phyloP scores from a whole-genome alignment of 2,113 vertebrate genomes.

The Erpornis zantholeuca region DNA sequence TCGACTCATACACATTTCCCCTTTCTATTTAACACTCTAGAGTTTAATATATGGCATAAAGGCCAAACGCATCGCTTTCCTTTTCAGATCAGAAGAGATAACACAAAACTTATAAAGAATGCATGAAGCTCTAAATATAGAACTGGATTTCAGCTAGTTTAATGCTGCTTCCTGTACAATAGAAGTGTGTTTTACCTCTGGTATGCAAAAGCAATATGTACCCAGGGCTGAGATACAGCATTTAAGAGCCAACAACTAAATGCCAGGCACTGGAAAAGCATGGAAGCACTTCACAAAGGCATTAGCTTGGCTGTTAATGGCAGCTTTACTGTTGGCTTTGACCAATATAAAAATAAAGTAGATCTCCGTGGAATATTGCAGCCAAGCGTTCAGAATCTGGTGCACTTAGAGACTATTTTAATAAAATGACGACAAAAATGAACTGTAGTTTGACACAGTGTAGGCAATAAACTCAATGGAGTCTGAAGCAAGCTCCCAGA shows the following conservation, averaged over 20 bases:
- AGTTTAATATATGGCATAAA: conserved; percentile 30
- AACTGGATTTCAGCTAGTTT: neutral
- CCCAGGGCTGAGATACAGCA: fast-evolving
- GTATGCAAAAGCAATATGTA: neutral
- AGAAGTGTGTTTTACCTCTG: neutral
- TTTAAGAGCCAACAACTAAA: neutral
- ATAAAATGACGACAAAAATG: conserved; percentile 31
- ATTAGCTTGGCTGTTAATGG: neutral
- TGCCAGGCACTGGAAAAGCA: neutral
- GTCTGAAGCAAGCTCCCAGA: conserved; percentile 51
- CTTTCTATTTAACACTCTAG: conserved; percentile 23
- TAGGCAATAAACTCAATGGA: conserved; percentile 48
- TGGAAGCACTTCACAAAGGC: neutral
- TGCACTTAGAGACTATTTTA: conserved; percentile 30
- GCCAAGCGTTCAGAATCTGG: conserved; percentile 3
- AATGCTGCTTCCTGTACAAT: neutral
- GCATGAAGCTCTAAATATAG: conserved; percentile 29
- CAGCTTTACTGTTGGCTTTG: conserved; percentile 11
- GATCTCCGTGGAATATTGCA: neutral
- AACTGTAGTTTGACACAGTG: conserved; percentile 26
- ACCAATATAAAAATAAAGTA: conserved; percentile 26
- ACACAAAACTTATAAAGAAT: conserved; percentile 39
- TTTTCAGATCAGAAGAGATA: conserved; percentile 32
- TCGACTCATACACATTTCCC: neutral
- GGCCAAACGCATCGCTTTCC: conserved; percentile 5